Evolutionary conservation across 2,888 invertebrate species (phyloP), one percentile per base, ranked within the genome.

Genomic region (Andrena camellia): DNA sequence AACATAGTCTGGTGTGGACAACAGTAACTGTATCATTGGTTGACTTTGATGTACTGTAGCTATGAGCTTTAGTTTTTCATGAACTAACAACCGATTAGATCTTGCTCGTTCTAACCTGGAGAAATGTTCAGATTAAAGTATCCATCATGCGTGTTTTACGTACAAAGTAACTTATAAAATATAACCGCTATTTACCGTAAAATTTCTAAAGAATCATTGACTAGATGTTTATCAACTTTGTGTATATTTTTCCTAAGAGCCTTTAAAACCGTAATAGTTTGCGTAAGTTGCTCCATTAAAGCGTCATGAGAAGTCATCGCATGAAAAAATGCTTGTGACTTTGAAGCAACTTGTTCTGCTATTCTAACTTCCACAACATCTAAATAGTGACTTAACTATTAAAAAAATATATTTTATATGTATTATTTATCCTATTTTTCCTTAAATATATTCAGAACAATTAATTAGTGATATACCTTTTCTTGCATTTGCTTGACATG

Each of bases 221-320:
- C 98, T 87, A 98, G 95, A 90, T 96, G 96, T 86, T 96, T 95
- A 94, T 98, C 98, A 50, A 99, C 96, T 89, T 96, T 95, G 85
- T 96, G 96, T 76, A 99, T 96, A 92, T 97, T 97, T 84, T 96
- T 95, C 88, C 98, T 95, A 67, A 98, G 95, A 64, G 95, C 95
- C 91, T 96, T 96, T 42, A 98, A 97, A 91, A 97, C 97, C 79
- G 95, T 96, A 10, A 97, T 96, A 26, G 98, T 98, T 92, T 96
- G 96, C 0, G 97, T 97, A 96, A 99, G 97, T 93, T 99, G 98
- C 88, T 98, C 98, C 97, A 99, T 98, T 68, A 99, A 97, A 35
- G 98, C 97, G 93, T 99, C 99, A 94, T 99, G 99, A 7, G 99
- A 99, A 73, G 99, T 97, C 97, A 99, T 99, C 0, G 99, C 99